phyloP scores from a whole-genome alignment of 37 sponge, comb jelly and placozoan species.

The Diacarnus erythraeanus region DNA sequence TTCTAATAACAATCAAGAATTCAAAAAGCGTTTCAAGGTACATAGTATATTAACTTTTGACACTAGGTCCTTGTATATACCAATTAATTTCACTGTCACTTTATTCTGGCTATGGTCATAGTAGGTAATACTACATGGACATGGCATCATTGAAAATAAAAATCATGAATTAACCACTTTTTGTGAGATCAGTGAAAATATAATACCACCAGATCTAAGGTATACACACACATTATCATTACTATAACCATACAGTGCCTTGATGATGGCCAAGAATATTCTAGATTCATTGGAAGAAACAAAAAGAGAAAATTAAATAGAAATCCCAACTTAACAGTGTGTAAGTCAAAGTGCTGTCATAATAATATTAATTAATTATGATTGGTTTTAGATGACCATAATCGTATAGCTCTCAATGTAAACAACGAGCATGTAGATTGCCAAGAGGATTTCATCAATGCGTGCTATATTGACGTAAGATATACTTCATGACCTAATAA shows the following conservation, averaged over 20 bases:
- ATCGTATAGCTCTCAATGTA: slow-evolving; percentile 25
- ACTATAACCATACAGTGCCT: neutral
- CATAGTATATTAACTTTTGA: neutral
- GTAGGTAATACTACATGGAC: too few species aligned
- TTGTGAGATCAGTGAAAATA: too few species aligned
- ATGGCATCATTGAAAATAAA: too few species aligned
- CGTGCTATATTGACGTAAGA: slow-evolving; percentile 70
- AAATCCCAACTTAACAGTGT: slow-evolving; percentile 24
- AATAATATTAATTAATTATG: neutral
- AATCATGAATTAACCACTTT: too few species aligned
- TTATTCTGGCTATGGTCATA: too few species aligned
- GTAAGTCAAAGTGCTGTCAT: slow-evolving; percentile 1
- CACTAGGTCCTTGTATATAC: neutral
- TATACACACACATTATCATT: neutral
- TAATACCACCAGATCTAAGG: too few species aligned
- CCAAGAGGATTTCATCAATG: slow-evolving; percentile 44
- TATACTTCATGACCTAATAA: neutral
- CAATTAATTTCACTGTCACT: neutral
- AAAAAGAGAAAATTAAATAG: neutral
- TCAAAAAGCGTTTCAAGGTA: slow-evolving; percentile 3
- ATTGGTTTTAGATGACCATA: slow-evolving; percentile 25
- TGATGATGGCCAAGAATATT: neutral
- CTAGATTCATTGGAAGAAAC: neutral
- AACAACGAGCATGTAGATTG: neutral
- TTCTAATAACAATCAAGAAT: too few species aligned